Evolutionary conservation across 1,140 invertebrate species (phyloP).

Genomic region (Drosophila ambigua): DNA sequence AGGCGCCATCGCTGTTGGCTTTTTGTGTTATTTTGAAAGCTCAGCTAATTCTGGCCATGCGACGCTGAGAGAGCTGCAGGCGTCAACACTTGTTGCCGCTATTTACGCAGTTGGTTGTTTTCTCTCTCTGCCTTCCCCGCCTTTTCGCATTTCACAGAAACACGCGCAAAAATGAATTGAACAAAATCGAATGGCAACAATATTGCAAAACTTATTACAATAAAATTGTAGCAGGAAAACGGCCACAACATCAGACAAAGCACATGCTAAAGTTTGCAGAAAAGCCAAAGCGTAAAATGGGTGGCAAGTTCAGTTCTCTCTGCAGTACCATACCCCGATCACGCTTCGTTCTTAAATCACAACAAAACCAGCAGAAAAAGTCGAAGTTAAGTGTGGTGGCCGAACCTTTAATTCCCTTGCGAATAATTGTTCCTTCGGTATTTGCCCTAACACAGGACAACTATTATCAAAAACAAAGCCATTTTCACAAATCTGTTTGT

Average conservation of each 20-base stretch:
- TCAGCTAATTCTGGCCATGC: constrained; percentile 35
- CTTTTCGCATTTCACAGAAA: constrained; percentile 10
- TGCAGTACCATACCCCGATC: background rate
- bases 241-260: background rate
- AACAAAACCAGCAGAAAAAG: constrained; percentile 44
- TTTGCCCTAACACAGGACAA: too few species aligned
- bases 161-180: constrained; percentile 56
- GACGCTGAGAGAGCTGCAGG: constrained; percentile 3
- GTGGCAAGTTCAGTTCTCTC: constrained; percentile 30
- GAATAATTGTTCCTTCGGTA: too few species aligned
- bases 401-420: too few species aligned
- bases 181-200: constrained; percentile 37
- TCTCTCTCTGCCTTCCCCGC: background rate
- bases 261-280: background rate
- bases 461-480: too few species aligned
- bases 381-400: too few species aligned
- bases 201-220: constrained; percentile 44
- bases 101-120: constrained; percentile 70
- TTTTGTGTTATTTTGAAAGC: constrained; percentile 29
- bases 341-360: constrained; percentile 45
- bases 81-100: constrained; percentile 57
- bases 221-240: constrained; percentile 22
- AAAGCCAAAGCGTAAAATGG: constrained; percentile 38
- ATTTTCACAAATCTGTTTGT: too few species aligned
- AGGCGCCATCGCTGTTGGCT: background rate